Percentiles rank a stretch among this genome's conserved stretches.
phyloP scores from a whole-genome alignment of 2,888 invertebrate genomes.

The Dryobota labecula region DNA sequence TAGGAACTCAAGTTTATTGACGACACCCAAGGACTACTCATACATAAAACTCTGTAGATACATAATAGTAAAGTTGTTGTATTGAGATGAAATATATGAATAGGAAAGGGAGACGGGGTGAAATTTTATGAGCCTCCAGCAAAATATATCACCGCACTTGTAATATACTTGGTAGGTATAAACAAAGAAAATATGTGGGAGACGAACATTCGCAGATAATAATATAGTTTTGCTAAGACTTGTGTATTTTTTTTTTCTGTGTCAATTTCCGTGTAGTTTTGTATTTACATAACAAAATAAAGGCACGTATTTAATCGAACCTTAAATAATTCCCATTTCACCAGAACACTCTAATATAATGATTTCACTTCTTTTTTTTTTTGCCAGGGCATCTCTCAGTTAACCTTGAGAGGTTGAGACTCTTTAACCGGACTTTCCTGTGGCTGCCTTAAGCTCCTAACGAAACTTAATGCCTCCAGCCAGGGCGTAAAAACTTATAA shows the following conservation, averaged over 20 bases:
- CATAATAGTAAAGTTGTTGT: slow-evolving; percentile 46
- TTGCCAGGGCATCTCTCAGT: no score
- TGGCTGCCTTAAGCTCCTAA: no score
- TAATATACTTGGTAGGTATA: slow-evolving; percentile 66
- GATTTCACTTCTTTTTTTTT: no score
- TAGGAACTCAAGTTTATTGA: not conserved
- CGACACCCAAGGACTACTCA: slow-evolving; percentile 1
- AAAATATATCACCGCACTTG: slow-evolving; percentile 68
- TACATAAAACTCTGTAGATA: slow-evolving; percentile 15
- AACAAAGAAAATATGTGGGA: slow-evolving; percentile 67
- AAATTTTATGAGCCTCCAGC: slow-evolving; percentile 68
- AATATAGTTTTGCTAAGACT: slow-evolving; percentile 52
- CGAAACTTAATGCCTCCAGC: no score
- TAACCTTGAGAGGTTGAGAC: no score
- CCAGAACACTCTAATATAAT: no score
- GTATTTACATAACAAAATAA: not conserved
- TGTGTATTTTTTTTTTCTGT: not conserved
- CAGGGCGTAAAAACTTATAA: no score
- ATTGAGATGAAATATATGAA: slow-evolving; percentile 71
- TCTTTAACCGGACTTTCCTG: no score
- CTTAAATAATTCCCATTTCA: no score
- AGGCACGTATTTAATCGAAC: no score
- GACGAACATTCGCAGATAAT: slow-evolving; percentile 52
- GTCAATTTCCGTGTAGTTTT: not conserved
- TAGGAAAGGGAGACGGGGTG: slow-evolving; percentile 65